Conservation (phyloP, 2,888 invertebrate species). For the Anticlea derivata region DNA sequence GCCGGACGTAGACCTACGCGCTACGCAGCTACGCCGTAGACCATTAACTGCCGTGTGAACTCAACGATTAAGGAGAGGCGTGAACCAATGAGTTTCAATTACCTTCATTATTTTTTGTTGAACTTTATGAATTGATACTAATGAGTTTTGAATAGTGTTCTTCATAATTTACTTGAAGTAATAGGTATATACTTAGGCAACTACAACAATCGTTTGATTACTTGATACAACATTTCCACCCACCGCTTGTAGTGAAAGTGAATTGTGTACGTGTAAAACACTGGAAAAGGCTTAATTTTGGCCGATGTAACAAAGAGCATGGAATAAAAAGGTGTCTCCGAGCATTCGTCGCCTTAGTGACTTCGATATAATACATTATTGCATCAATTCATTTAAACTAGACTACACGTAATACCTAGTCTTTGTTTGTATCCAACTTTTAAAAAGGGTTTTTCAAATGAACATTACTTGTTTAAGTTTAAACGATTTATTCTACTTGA, state of each 20-base stretch:
- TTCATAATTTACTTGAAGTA: too few species aligned
- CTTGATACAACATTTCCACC: too few species aligned
- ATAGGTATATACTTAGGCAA: too few species aligned
- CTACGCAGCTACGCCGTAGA: constrained; percentile 79
- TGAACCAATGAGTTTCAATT: constrained; percentile 23
- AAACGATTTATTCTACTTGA: too few species aligned
- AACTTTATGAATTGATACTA: constrained; percentile 2
- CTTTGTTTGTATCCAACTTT: constrained; percentile 4
- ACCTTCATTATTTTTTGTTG: constrained; percentile 23
- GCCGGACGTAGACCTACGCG: constrained; percentile 75
- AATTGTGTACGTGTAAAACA: constrained; percentile 5
- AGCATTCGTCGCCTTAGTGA: constrained; percentile 30
- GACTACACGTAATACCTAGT: constrained; percentile 9
- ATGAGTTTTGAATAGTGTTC: not conserved
- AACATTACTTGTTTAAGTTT: too few species aligned
- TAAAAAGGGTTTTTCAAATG: not conserved
- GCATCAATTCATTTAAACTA: constrained; percentile 35
- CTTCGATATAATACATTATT: constrained; percentile 34
- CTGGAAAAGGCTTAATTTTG: constrained; percentile 14
- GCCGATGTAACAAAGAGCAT: constrained; percentile 4
- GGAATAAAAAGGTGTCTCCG: constrained; percentile 29
- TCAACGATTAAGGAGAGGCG: constrained; percentile 26
- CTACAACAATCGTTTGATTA: too few species aligned
- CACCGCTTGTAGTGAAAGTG: not conserved
- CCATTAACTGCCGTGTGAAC: constrained; percentile 47